Base-by-base conservation (phyloP, 2,797 vertebrate species). In the Melanogrammus aeglefinus region DNA sequence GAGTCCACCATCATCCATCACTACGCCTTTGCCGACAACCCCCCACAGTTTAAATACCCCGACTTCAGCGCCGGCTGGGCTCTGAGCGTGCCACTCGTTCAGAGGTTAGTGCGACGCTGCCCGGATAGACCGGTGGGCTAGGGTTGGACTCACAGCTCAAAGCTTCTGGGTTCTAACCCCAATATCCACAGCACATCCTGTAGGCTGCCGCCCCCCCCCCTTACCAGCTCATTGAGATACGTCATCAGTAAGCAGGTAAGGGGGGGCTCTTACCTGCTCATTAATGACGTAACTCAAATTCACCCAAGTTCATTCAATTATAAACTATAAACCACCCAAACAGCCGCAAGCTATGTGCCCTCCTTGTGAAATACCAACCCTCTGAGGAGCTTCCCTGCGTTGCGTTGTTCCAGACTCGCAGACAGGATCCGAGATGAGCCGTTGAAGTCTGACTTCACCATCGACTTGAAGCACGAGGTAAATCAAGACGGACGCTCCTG, bases 1-100 rank as follows among this genome's bases (percentile, higher is more conserved):
- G 97, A 99, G 87, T 97, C 97, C 27, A 98, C 98, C 85, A 98
- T 99, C 90, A 98, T 99, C 90, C 98, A 99, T 93, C 98, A 99
- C 94, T 99, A 99, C 31, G 97, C 97, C 91, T 99, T 99, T 89
- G 96, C 97, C 75, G 97, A 98, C 93, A 96, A 98, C 87, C 97
- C 97, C 73, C 92, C 94, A 1, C 66, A 92, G 88, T 99, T 99
- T 88, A 95, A 97, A 87, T 99, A 97, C 92, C 97, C 98, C 29
- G 98, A 99, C 92, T 99, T 99, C 85, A 92, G 96, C 84, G 97
- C 97, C 75, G 96, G 95, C 74, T 99, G 98, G 97, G 96, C 94
- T 39, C 91, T 99, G 83, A 99, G 97, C 87, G 88, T 96, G 80
- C 94, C 96, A 1, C 95, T 99, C 41, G 89, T 98, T 80, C 95